A percentile compares a stretch with the other conserved stretches of the same genome.
These are phyloP conservation scores for Abscondita cerata DNA, from an alignment of 2,888 invertebrate species.

Conservation along the genomic window DNA sequence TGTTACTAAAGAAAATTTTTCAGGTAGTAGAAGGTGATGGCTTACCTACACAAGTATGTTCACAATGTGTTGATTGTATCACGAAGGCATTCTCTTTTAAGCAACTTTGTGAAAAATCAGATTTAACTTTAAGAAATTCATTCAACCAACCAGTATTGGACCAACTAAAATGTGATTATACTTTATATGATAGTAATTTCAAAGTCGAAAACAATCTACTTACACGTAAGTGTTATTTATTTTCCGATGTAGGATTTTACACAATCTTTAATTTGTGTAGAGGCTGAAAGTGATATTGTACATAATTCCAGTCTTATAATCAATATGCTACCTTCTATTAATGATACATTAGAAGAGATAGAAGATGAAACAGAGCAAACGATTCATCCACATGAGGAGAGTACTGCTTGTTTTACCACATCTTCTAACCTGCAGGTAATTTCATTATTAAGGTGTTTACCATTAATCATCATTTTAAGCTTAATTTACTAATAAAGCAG, in stretches of 20 bases:
- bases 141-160: constrained; percentile 40
- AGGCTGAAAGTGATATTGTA: constrained; percentile 22
- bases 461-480: no score
- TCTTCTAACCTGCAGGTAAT: constrained; percentile 53
- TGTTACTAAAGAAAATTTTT: not conserved
- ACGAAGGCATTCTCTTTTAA: constrained; percentile 54
- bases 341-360: constrained; percentile 35
- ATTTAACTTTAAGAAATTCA: constrained; percentile 51
- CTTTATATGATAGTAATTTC: constrained; percentile 4
- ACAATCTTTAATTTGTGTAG: constrained; percentile 27
- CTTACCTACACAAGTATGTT: constrained; percentile 55
- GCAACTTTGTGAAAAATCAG: constrained; percentile 55
- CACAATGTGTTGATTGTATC: constrained; percentile 55
- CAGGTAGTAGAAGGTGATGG: constrained; percentile 55
- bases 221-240: constrained; percentile 14
- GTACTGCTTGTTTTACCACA: constrained; percentile 55
- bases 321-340: constrained; percentile 9
- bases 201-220: constrained; percentile 20
- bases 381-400: constrained; percentile 56
- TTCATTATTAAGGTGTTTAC: no score
- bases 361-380: constrained; percentile 56
- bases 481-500: no score
- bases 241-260: not conserved
- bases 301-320: constrained; percentile 9
- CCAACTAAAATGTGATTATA: no score